Conservation (phyloP, 2,797 vertebrate genomes). For the Hapalemur alaotrensis region DNA sequence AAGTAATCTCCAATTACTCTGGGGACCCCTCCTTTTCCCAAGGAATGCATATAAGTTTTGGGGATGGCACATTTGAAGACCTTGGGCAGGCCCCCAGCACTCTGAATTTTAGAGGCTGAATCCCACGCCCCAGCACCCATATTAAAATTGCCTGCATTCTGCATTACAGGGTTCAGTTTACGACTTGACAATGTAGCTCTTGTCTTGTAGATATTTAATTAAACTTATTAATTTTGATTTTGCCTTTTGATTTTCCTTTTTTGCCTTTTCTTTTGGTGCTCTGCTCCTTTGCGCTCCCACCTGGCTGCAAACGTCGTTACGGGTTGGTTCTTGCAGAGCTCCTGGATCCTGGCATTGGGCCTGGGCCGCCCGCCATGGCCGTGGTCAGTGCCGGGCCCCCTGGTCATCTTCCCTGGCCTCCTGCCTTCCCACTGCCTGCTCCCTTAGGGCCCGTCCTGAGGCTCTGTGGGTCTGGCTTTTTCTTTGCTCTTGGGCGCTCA, state of each 20-base stretch:
- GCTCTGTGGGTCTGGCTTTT: neutral
- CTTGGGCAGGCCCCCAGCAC: neutral
- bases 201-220: slow-evolving; percentile 27
- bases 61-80: neutral
- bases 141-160: neutral
- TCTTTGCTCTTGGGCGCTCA: neutral
- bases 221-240: slow-evolving; percentile 43
- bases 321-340: neutral
- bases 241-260: neutral
- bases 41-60: neutral
- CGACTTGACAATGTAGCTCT: neutral
- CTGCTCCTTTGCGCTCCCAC: neutral
- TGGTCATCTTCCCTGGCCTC: neutral
- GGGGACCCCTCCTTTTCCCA: neutral
- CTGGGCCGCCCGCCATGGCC: neutral
- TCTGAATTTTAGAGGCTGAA: neutral
- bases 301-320: neutral
- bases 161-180: slow-evolving; percentile 43
- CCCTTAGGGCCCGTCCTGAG: neutral
- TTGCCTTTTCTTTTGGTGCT: neutral
- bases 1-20: neutral
- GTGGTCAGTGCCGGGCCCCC: neutral
- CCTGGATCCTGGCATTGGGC: neutral
- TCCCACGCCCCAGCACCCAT: neutral
- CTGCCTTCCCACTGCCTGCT: neutral